Evolutionary conservation across 1,140 invertebrate species (phyloP), one percentile per base, ranked within the genome.

Genomic region (Diorhabda elongata): DNA sequence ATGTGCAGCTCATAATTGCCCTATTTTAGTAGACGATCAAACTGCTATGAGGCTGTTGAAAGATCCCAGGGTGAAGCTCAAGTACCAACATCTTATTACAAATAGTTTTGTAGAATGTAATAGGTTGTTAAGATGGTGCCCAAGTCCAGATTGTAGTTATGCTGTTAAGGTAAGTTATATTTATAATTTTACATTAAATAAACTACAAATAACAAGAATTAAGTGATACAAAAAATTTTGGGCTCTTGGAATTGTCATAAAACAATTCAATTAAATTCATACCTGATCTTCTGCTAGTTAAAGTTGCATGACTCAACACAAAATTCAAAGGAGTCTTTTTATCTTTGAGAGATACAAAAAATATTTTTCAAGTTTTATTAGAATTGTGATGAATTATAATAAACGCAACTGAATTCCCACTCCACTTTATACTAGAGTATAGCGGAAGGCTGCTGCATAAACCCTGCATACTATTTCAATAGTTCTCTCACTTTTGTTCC

Each of bases 81-180:
- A 88, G 76, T 92, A 91, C 81, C 89, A 91, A 73, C 88, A 90
- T 78, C 82, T 91, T 64, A 90, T 92, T 66, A 89, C 90, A 7
- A 92, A 91, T 80, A 90, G 88, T 80, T 92, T 91, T 85, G 90
- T 92, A 64, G 87, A 89, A 86, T 91, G 89, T 78, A 91, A 92
- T 81, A 81, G 87, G 58, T 78, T 89, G 67, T 80, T 92, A 72
- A 82, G 87, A 58, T 92, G 90, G 89, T 92, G 91, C 79, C 90
- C 91, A 26, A 87, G 85, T 68, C 86, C 89, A 2, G 89, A 91
- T 79, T 92, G 91, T 80, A 87, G 84, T 62, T 85, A 88, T 81
- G 90, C 86, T 44, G 82, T 92, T 58, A 88, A 89, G 81, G 90
- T 91, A 64, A 65, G 66, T 74, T 9, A 44, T 65, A 3, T 56